Evolutionary conservation across 2,888 invertebrate species (phyloP).

Genomic region (Aplocera efformata): DNA sequence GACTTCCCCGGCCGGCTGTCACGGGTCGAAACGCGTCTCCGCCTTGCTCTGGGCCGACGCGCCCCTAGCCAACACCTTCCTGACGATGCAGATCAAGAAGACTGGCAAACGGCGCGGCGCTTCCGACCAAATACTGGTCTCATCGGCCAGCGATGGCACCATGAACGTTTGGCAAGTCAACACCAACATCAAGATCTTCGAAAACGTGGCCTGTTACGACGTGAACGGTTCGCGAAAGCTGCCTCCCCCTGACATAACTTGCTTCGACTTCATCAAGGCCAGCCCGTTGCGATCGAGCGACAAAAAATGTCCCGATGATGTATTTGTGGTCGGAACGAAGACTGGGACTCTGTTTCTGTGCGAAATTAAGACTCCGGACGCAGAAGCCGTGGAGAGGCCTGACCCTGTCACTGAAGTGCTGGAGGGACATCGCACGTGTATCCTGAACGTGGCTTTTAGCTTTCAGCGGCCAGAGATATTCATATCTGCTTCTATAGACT

Average conservation of each 20-base stretch:
- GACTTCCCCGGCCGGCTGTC: conserved; percentile 52
- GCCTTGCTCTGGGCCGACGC: conserved; percentile 59
- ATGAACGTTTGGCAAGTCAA: conserved; percentile 66
- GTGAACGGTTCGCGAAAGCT: conserved; percentile 50
- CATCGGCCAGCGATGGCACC: conserved; percentile 50
- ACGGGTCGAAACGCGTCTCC: conserved; percentile 53
- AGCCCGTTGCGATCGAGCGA: conserved; percentile 48
- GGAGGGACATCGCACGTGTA: conserved; percentile 51
- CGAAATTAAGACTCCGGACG: conserved; percentile 36
- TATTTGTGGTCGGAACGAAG: conserved; percentile 61
- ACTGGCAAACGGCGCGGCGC: conserved; percentile 57
- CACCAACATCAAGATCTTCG: conserved; percentile 46
- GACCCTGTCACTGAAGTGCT: conserved; percentile 54
- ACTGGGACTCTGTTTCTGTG: conserved; percentile 54
- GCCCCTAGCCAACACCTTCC: conserved; percentile 44
- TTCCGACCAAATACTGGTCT: conserved; percentile 53
- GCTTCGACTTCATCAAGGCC: conserved; percentile 61
- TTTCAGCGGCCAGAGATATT: conserved; percentile 53
- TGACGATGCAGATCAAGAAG: conserved; percentile 53
- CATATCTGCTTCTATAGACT: conserved; percentile 60
- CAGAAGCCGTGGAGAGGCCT: conserved; percentile 27
- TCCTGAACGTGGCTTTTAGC: conserved; percentile 56
- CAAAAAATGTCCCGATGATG: conserved; percentile 47
- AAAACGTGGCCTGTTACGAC: conserved; percentile 48
- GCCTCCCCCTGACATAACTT: conserved; percentile 49